A percentile compares a stretch with the other conserved stretches of the same genome.
Conservation (phyloP, 37 sponge, comb jelly and placozoan genomes). For the Aplysina aerophoba region DNA sequence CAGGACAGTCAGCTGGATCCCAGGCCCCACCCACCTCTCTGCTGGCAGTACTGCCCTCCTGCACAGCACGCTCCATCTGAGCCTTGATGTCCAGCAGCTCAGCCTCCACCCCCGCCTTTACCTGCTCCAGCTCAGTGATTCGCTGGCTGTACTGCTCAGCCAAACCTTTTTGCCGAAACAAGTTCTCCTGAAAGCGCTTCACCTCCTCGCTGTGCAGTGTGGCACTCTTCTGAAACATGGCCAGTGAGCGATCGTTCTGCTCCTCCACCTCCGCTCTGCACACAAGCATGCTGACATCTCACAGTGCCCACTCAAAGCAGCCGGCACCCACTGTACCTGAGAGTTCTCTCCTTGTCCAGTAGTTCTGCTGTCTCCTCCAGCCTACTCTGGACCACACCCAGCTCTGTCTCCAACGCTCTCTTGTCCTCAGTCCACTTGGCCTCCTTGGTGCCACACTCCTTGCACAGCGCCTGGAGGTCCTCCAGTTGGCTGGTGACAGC, state of each 20-base stretch:
- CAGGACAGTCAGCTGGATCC: not conserved
- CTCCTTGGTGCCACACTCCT: not conserved
- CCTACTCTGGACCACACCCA: conserved; percentile 56
- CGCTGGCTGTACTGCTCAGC: conserved; percentile 46
- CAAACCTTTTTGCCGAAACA: conserved; percentile 46
- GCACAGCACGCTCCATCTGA: conserved; percentile 3
- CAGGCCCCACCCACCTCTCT: conserved; percentile 22
- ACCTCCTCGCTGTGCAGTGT: conserved; percentile 51
- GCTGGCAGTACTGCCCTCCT: not conserved
- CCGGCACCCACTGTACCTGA: conserved; percentile 35
- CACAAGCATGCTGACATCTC: not conserved
- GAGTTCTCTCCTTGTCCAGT: conserved; percentile 45
- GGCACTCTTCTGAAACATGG: conserved; percentile 35
- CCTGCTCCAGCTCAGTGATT: conserved; percentile 52
- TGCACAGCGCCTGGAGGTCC: not conserved
- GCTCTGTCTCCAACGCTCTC: conserved; percentile 50
- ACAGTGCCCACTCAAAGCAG: not conserved
- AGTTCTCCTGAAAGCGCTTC: conserved; percentile 25
- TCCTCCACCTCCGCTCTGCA: conserved; percentile 39
- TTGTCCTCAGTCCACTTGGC: conserved; percentile 14
- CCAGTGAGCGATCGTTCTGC: conserved; percentile 6
- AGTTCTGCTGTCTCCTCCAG: conserved; percentile 36
- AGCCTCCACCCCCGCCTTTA: conserved; percentile 21
- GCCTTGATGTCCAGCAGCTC: conserved; percentile 28
- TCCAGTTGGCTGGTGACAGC: not conserved